Base-by-base conservation (phyloP, 2,888 invertebrate genomes). In the Pogonocherus hispidulus region DNA sequence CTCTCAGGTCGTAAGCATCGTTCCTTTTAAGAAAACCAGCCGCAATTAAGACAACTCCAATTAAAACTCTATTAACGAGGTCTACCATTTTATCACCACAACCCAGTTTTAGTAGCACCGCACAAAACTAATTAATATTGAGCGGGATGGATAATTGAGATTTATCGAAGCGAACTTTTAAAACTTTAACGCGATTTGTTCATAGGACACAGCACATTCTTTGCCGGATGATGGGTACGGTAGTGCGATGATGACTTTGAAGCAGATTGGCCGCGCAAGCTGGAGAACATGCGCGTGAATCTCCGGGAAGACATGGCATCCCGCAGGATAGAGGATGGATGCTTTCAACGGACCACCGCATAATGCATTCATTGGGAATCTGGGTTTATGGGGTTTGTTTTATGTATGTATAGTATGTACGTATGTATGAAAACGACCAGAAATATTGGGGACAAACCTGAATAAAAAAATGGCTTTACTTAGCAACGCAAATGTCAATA, bases 1-100 rank as follows among this genome's bases (percentile, higher is more conserved):
- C 77, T 27, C 76, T 70, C 27, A 70, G 47, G 23, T 74, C 74
- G 59, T 70, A 74, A 37, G 74, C 71, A 23, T 74, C 72, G 54
- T 69, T 67, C 52, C 59, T 47, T 32, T 66, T 67, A 46, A 66
- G 64, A 65, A 69, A 71, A 47, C 52, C 59, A 19, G 32, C n/a
- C 6, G 66, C 57, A 44, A 57, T 59, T 23, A 74, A 60, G 22
- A 71, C 19, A 65, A 69, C 44, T 66, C 67, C 76, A 57, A 74
- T 52, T 44, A 73, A 56, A 65, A 69, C 49, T 5, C 44, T 44
- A 57, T 70, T 70, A 55, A 68, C 56, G 16, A 67, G 11, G 55
- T 63, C 66, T 32, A 70, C 63, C 72, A 72, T 72, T 35, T 60
- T 56, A 46, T 52, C 66, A 66, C 57, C 35, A 52, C 11, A 59